phyloP scores from a whole-genome alignment of 2,888 invertebrate genomes.

The Empis stercorea region DNA sequence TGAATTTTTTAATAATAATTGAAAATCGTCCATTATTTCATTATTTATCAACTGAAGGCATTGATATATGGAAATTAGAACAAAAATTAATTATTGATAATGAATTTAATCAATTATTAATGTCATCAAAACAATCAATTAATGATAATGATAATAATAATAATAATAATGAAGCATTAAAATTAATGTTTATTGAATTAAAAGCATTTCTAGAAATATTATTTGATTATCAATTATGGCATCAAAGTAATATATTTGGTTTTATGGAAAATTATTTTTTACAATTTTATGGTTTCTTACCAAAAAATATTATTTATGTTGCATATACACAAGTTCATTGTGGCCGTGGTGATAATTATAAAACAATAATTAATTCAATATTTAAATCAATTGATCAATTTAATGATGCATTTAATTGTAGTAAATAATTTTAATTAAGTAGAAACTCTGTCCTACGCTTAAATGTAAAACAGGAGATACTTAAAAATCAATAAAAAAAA shows the following conservation, averaged over 20 bases:
- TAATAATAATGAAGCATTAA: constrained; percentile 15
- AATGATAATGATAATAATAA: no score
- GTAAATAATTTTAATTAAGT: no score
- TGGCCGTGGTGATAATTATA: constrained; percentile 18
- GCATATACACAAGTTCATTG: constrained; percentile 24
- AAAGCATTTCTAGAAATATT: constrained; percentile 22
- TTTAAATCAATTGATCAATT: background rate
- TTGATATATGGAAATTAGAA: constrained; percentile 23
- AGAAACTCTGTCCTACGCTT: no score
- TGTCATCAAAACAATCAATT: background rate
- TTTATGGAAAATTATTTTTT: constrained; percentile 29
- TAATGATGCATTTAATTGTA: background rate
- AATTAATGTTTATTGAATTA: constrained; percentile 22
- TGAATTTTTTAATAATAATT: constrained; percentile 23
- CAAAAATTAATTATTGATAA: background rate
- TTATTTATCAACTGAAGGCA: constrained; percentile 27
- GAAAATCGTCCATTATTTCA: constrained; percentile 26
- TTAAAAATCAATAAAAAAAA: no score
- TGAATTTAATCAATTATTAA: background rate
- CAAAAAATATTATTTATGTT: background rate
- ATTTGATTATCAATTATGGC: constrained; percentile 27
- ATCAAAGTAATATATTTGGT: constrained; percentile 27
- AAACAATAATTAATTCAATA: background rate
- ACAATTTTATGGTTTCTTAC: constrained; percentile 16
- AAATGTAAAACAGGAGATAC: no score